Percentiles rank a stretch among this genome's conserved stretches.
phyloP scores from a whole-genome alignment of 1,140 invertebrate genomes.

The Physella acuta region DNA sequence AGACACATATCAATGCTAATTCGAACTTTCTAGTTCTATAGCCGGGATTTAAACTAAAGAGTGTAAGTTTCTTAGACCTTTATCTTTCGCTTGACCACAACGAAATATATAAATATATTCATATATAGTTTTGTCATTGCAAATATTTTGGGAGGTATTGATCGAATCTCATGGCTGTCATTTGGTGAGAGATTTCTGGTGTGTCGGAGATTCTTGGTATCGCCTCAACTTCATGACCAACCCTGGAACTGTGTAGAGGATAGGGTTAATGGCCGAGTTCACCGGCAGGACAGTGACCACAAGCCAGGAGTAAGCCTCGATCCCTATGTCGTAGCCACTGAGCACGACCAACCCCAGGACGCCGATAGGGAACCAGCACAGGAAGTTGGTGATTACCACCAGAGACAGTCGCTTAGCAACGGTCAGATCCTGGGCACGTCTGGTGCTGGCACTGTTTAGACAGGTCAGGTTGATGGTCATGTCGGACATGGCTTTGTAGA shows the following conservation, averaged over 20 bases:
- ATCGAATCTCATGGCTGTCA: not conserved
- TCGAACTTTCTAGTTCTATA: no score
- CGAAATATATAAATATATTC: no score
- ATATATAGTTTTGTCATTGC: no score
- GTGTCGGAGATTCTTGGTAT: not conserved
- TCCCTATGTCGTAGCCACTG: not conserved
- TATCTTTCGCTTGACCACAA: no score
- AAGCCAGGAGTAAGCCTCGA: slow-evolving; percentile 9
- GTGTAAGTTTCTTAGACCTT: no score
- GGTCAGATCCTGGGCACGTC: slow-evolving; percentile 15
- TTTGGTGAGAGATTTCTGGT: not conserved
- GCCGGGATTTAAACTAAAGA: no score
- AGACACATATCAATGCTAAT: no score
- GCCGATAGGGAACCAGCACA: slow-evolving; percentile 34
- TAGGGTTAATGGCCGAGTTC: slow-evolving; percentile 27
- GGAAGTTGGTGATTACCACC: slow-evolving; percentile 28
- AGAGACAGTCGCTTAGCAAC: slow-evolving; percentile 25
- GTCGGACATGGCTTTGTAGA: slow-evolving; percentile 27
- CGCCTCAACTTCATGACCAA: not conserved
- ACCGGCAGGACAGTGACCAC: slow-evolving; percentile 23
- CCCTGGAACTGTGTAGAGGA: slow-evolving; percentile 22
- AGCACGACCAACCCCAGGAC: slow-evolving; percentile 22
- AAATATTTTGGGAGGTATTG: no score
- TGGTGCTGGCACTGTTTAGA: not conserved
- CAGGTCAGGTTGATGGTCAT: not conserved